Evolutionary conservation across 2,113 vertebrate genomes (phyloP).

Genomic region (Anser brachyrhynchus): DNA sequence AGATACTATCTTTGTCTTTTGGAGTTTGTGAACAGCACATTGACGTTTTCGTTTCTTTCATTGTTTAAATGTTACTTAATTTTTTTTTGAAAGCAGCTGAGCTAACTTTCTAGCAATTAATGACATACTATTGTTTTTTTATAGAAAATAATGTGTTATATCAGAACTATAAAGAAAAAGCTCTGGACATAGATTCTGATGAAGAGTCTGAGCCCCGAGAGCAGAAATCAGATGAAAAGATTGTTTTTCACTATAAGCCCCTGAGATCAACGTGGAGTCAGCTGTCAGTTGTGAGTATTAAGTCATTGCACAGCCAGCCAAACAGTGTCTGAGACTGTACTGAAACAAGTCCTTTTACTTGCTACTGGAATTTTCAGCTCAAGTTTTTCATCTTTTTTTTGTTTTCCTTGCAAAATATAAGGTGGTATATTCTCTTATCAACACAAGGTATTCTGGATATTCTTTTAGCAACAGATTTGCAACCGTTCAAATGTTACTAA

Average conservation of each 20-base stretch:
- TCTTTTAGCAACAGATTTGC: not conserved
- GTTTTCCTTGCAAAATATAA: not conserved
- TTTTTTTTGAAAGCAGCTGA: not conserved
- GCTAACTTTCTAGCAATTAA: not conserved
- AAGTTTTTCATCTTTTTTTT: not conserved
- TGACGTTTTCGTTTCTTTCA: not conserved
- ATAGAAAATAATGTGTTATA: constrained; percentile 92
- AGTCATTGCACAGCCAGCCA: not conserved
- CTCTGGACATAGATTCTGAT: constrained; percentile 93
- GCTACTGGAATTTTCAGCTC: not conserved
- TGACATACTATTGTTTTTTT: constrained; percentile 8
- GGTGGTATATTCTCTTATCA: not conserved
- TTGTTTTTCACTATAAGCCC: constrained; percentile 87
- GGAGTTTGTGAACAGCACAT: not conserved
- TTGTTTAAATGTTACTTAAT: not conserved
- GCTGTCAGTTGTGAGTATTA: constrained; percentile 87
- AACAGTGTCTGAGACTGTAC: not conserved
- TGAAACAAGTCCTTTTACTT: not conserved
- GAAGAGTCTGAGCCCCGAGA: constrained; percentile 86
- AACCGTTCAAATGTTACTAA: not conserved
- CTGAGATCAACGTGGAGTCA: constrained; percentile 93
- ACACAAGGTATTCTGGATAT: not conserved
- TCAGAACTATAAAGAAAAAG: constrained; percentile 98
- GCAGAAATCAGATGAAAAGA: constrained; percentile 79
- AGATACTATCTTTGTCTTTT: constrained; percentile 14